Conservation (phyloP, 2,113 vertebrate genomes). For the Rattus rattus region DNA sequence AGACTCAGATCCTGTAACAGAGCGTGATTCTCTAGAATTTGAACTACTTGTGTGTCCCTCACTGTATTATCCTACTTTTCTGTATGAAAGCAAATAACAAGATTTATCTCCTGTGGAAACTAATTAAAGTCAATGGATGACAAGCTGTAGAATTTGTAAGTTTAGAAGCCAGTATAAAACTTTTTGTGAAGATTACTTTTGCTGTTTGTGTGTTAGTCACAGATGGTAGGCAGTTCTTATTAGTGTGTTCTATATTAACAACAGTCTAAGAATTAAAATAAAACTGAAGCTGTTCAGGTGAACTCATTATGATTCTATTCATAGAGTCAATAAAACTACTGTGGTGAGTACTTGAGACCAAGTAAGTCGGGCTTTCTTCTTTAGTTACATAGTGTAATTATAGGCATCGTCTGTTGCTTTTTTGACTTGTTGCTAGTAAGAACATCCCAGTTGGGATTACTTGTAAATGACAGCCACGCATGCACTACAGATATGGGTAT, state of each 20-base stretch:
- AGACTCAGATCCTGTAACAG: conserved; percentile 11
- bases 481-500: conserved; percentile 13
- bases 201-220: conserved; percentile 33
- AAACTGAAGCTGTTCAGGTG: background rate
- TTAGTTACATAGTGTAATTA: conserved; percentile 29
- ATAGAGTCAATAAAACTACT: conserved; percentile 41
- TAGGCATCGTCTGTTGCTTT: conserved; percentile 15
- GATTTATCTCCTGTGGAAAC: background rate
- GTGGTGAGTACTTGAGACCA: background rate
- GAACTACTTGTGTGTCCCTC: background rate
- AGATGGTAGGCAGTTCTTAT: background rate
- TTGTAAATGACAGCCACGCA: conserved; percentile 21
- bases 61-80: background rate
- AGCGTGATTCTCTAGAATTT: background rate
- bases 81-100: background rate
- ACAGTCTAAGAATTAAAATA: conserved; percentile 25
- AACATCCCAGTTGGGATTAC: conserved; percentile 19
- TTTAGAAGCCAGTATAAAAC: background rate
- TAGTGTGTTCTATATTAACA: conserved; percentile 14
- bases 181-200: conserved; percentile 30
- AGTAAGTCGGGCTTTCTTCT: conserved; percentile 9
- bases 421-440: conserved; percentile 33
- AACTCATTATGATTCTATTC: background rate
- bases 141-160: conserved; percentile 13
- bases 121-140: background rate